Evolutionary conservation across 1,140 invertebrate genomes (phyloP).

Genomic region (Platorchestia sp.): DNA sequence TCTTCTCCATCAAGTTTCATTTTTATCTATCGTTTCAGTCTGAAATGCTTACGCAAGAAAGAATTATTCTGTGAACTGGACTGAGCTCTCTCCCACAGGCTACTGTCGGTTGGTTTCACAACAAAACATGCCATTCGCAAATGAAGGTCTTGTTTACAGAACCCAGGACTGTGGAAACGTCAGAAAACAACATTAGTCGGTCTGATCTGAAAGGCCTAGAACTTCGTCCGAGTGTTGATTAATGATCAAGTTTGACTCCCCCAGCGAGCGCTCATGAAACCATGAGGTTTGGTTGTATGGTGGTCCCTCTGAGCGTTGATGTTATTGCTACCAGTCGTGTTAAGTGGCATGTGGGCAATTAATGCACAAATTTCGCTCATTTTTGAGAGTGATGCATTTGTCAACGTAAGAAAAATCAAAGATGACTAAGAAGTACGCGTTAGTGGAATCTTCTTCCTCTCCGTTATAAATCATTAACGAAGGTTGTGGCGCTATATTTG

Average conservation of each 20-base stretch:
- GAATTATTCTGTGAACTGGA: neutral
- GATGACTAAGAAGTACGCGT: too few relatives aligned
- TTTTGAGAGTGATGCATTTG: neutral
- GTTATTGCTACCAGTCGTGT: neutral
- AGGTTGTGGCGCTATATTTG: too few relatives aligned
- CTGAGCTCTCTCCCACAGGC: neutral
- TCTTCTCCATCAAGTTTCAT: neutral
- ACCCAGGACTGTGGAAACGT: neutral
- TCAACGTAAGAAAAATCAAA: neutral
- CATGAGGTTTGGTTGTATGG: neutral
- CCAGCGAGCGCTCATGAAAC: neutral
- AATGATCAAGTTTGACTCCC: neutral
- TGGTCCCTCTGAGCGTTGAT: neutral
- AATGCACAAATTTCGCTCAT: neutral
- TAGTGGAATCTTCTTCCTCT: too few relatives aligned
- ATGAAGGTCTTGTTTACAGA: neutral
- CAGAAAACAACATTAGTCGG: conserved; percentile 7
- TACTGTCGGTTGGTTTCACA: neutral
- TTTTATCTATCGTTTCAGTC: neutral
- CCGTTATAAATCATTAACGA: too few relatives aligned
- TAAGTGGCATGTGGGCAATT: neutral
- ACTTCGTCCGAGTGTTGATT: neutral
- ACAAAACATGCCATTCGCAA: neutral
- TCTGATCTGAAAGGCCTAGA: neutral
- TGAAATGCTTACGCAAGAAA: neutral